These are phyloP conservation scores for Lasius platythorax DNA, from an alignment of 2,888 invertebrate species.

Conservation along the genomic window DNA sequence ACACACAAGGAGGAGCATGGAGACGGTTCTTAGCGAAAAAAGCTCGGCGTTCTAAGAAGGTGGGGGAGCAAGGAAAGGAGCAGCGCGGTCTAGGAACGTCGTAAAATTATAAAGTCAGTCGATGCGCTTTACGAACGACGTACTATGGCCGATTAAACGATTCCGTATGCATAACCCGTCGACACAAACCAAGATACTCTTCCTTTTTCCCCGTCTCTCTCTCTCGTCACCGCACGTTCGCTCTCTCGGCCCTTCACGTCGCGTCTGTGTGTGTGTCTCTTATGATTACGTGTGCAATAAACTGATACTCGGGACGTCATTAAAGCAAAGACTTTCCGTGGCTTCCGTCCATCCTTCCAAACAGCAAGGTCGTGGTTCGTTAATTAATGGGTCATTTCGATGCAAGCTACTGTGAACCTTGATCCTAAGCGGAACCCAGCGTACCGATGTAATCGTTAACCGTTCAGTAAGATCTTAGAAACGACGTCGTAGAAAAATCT, in stretches of 20 bases:
- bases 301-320: conserved; percentile 68
- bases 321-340: conserved; percentile 39
- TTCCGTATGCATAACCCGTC: conserved; percentile 80
- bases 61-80: conserved; percentile 53
- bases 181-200: conserved; percentile 43
- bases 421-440: conserved; percentile 5
- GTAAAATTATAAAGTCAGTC: conserved; percentile 82
- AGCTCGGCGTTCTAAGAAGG: conserved; percentile 26
- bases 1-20: not conserved
- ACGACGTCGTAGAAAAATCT: not conserved
- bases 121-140: conserved; percentile 71
- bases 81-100: conserved; percentile 72
- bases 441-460: conserved; percentile 44
- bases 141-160: conserved; percentile 78
- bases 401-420: conserved; percentile 46
- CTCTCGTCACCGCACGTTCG: not conserved
- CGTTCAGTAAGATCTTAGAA: conserved; percentile 15
- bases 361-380: conserved; percentile 52
- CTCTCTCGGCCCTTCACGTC: not conserved
- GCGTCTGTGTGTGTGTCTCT: conserved; percentile 38
- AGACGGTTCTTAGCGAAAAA: conserved; percentile 43
- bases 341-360: conserved; percentile 59
- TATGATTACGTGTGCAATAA: conserved; percentile 74
- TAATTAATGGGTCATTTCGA: conserved; percentile 65
- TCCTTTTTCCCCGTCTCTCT: conserved; percentile 43